Evolutionary conservation across 2,113 vertebrate genomes (phyloP).

Genomic region (Embiotoca jacksoni): DNA sequence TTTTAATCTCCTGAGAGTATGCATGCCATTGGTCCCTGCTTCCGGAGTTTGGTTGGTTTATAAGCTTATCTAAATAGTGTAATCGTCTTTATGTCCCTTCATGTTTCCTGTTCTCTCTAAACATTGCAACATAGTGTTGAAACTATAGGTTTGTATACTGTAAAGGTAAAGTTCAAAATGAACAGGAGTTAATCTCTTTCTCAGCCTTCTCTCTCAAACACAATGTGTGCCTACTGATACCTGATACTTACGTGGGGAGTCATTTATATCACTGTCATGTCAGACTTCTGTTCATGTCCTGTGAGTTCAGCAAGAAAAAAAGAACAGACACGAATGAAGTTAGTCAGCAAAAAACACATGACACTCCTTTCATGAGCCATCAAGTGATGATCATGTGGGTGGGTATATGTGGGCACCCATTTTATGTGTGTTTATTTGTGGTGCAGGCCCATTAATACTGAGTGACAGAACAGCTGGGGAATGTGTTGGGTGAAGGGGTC

Average conservation of each 20-base stretch:
- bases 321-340: not conserved
- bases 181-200: not conserved
- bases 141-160: not conserved
- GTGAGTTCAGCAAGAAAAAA: not conserved
- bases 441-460: slow-evolving; percentile 4
- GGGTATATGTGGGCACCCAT: not conserved
- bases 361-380: not conserved
- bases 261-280: slow-evolving; percentile 3
- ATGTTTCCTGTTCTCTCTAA: not conserved
- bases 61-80: slow-evolving; percentile 1
- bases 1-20: slow-evolving; percentile 4
- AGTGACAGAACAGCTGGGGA: slow-evolving; percentile 57
- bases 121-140: not conserved
- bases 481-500: slow-evolving; percentile 27
- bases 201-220: not conserved
- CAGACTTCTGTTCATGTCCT: not conserved
- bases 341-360: slow-evolving; percentile 7
- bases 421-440: slow-evolving; percentile 18
- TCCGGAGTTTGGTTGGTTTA: slow-evolving; percentile 7
- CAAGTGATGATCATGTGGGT: not conserved
- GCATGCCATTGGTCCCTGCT: not conserved
- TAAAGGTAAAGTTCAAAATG: not conserved
- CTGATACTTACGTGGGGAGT: slow-evolving; percentile 7
- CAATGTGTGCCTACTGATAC: not conserved
- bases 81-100: not conserved